A percentile compares a stretch with the other conserved stretches of the same genome.
Evolutionary conservation across 2,797 vertebrate genomes (phyloP).

Genomic region (Schizopygopsis pylzovi): DNA sequence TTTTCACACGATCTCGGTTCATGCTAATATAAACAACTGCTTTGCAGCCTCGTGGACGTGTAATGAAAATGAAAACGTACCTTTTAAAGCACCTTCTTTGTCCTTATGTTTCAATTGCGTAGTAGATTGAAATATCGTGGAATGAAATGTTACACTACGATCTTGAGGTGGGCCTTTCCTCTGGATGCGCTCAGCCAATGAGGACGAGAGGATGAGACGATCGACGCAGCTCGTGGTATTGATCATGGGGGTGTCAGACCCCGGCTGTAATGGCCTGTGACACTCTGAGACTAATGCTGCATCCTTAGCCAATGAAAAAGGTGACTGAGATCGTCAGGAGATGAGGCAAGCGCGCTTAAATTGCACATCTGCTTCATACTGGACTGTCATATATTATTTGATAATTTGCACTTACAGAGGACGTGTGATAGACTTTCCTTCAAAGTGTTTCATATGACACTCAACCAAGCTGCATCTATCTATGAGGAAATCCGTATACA

Average conservation of each 20-base stretch:
- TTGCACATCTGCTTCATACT: background rate
- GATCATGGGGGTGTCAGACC: constrained; percentile 58
- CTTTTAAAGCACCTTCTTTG: constrained; percentile 72
- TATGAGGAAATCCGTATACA: background rate
- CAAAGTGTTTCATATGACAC: background rate
- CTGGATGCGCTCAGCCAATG: constrained; percentile 77
- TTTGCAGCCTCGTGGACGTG: constrained; percentile 1
- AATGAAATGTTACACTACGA: constrained; percentile 73
- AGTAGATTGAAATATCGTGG: constrained; percentile 69
- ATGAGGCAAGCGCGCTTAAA: background rate
- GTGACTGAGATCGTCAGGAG: background rate
- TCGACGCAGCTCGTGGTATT: constrained; percentile 67
- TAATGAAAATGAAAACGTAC: constrained; percentile 63
- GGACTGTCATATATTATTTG: background rate
- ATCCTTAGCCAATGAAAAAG: background rate
- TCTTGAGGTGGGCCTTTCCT: constrained; percentile 79
- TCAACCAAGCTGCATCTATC: background rate
- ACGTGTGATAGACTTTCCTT: background rate
- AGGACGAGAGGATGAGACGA: constrained; percentile 70
- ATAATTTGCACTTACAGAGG: background rate
- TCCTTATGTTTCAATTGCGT: constrained; percentile 69
- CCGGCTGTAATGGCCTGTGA: constrained; percentile 60
- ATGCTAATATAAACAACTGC: constrained; percentile 22
- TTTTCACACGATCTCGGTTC: constrained; percentile 18
- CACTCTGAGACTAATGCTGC: background rate